Evolutionary conservation across 1,140 invertebrate species (phyloP), one percentile per base, ranked within the genome.

Genomic region (Gryllus bimaculatus): DNA sequence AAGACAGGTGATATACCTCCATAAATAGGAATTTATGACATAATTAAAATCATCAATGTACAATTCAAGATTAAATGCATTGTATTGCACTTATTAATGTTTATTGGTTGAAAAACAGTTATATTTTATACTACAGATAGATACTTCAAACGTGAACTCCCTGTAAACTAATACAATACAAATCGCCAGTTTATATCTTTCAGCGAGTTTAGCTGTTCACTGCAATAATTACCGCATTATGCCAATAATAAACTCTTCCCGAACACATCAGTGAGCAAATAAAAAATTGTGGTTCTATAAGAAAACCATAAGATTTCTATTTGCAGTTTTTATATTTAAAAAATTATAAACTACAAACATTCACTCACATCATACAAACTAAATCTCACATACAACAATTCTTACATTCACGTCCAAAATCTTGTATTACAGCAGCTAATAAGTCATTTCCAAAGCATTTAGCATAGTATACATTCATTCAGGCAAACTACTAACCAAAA

Each of bases 211-310:
- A 39, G 26, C 54, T 66, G 54, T 66, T 66, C 54, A 66, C 54
- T 66, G 10, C 18, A 13, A 66, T 66, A 66, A 66, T 66, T 66
- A 18, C 18, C 18, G 7, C 54, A 66, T 66, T 66, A 39, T 39
- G 26, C 26, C 18, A 3, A 66, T 13, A 66, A 66, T 66, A 13
- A 0, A 13, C 18, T 3, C 18, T 66, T 66, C 7, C 54, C 54
- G 54, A 66, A 66, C 54, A 66, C 54, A 66, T 66, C 54, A 66
- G 54, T 66, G 54, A 66, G 54, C 54, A 66, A 66, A 66, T 18
- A 66, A 66, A 66, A 66, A 66, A 39, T 39, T 5, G 54, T 66
- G 54, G 10, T 66, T 66, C 54, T 66, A 66, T 66, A 66, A 66
- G 54, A 18, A 66, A 66, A 66, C 54, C 54, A 13, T 66, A 66